phyloP scores from a whole-genome alignment of 2,113 vertebrate genomes.

The Thunnus maccoyii region DNA sequence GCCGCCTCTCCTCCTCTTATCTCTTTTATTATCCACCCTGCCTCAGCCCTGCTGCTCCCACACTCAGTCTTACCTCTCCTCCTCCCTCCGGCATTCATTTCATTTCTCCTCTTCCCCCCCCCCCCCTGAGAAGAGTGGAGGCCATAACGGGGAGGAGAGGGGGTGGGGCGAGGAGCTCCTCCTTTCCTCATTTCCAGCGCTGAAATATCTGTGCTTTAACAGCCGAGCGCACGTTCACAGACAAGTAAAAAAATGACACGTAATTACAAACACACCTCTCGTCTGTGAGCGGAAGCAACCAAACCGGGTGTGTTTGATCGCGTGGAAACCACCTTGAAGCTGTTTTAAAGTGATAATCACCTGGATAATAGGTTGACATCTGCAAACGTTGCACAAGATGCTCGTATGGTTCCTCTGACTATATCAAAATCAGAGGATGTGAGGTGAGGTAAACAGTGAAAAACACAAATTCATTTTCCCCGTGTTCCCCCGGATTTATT shows the following conservation, averaged over 20 bases:
- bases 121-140: constrained; percentile 24
- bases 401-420: constrained; percentile 1
- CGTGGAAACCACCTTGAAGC: neutral
- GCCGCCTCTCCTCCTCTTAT: neutral
- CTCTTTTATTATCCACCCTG: constrained; percentile 11
- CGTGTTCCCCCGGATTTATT: neutral
- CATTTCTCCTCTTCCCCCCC: constrained; percentile 6
- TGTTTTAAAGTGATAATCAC: neutral
- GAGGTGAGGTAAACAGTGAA: neutral
- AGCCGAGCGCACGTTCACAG: neutral
- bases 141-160: constrained; percentile 43
- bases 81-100: constrained; percentile 31
- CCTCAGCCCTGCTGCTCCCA: constrained; percentile 6
- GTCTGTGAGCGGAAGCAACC: neutral
- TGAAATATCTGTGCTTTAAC: constrained; percentile 29
- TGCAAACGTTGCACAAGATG: constrained; percentile 5
- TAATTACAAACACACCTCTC: constrained; percentile 15
- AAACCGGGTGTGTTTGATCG: neutral
- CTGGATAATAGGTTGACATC: neutral
- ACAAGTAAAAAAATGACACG: neutral
- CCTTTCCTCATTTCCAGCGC: constrained; percentile 35
- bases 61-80: constrained; percentile 24
- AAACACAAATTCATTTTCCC: neutral
- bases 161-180: constrained; percentile 59
- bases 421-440: neutral